Evolutionary conservation across 2,888 invertebrate genomes (phyloP).

Genomic region (Blastobasis lacticolella): DNA sequence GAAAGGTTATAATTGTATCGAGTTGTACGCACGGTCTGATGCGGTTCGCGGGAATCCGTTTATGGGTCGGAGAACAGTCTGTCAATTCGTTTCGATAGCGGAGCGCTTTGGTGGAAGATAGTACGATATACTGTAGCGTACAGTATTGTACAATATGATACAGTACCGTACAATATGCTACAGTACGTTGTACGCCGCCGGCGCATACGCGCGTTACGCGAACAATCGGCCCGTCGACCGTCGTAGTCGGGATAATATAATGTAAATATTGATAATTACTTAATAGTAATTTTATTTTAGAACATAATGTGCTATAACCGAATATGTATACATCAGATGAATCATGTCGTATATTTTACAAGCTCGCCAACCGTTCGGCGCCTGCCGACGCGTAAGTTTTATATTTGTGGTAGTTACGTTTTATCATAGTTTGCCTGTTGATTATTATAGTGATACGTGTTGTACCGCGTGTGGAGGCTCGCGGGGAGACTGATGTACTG

Average conservation of each 20-base stretch:
- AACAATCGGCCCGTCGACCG: conserved; percentile 25
- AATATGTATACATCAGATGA: conserved; percentile 38
- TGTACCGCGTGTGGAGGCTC: background rate
- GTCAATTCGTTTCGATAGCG: background rate
- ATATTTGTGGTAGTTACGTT: conserved; percentile 40
- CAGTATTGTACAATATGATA: conserved; percentile 7
- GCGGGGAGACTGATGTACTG: conserved; percentile 8
- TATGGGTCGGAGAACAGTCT: conserved; percentile 20
- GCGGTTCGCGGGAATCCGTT: conserved; percentile 8
- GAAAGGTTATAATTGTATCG: conserved; percentile 15
- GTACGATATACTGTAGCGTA: no score
- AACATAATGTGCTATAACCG: conserved; percentile 66
- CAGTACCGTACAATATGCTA: conserved; percentile 16
- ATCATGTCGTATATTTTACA: conserved; percentile 22
- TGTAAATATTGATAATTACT: conserved; percentile 71
- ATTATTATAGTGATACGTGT: conserved; percentile 29
- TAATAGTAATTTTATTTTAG: conserved; percentile 69
- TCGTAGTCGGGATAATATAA: conserved; percentile 33
- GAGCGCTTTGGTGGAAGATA: no score
- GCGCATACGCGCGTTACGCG: conserved; percentile 27
- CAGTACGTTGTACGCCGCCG: conserved; percentile 15
- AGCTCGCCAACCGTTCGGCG: conserved; percentile 12
- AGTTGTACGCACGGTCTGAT: conserved; percentile 17
- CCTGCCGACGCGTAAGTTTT: conserved; percentile 26
- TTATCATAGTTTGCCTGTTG: conserved; percentile 42